Base-by-base conservation (phyloP, 2,113 vertebrate genomes). In the Motacilla alba region DNA sequence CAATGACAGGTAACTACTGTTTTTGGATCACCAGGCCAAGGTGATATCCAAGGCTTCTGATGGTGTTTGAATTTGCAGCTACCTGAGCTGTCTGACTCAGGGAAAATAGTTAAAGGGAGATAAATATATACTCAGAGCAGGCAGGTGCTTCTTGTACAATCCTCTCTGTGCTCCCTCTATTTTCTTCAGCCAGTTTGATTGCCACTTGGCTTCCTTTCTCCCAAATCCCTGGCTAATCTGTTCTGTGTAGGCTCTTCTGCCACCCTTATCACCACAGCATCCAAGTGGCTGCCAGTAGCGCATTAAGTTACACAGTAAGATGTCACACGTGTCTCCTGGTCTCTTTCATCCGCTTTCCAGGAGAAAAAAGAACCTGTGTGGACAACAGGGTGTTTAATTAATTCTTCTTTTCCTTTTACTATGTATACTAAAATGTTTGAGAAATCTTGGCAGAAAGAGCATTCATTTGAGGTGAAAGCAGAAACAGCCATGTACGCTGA, bases 151-250 rank as follows among this genome's bases (percentile, higher is more conserved):
- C 86, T 83, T 69, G 37, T 22, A 50, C 59, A 95, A 80, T 93
- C 79, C 43, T 94, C 53, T 87, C 94, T 87, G 30, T 89, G 87
- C 37, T 94, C 49, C 28, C 31, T 82, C 24, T 81, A 44, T 95
- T 94, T 94, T 72, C 81, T 95, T 96, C 87, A 91, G 83, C 49
- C 62, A 56, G 20, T 91, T 72, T 92, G 83, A 93, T 60, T 87
- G 87, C 81, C 85, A 58, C 89, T 95, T 95, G 89, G 83, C 93
- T 97, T 92, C 23, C 70, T 50, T 93, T 95, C 87, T 84, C 30
- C 69, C 73, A 97, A 82, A 96, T 91, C 87, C 95, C 83, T 86
- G 63, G 41, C 63, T 96, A 92, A 94, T 94, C 85, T 93, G 62
- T 80, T 85, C 85, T 84, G 2, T 41, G 60, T n/a, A 96, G 93